A percentile compares a stretch with the other conserved stretches of the same genome.
Evolutionary conservation across 2,113 vertebrate genomes (phyloP).

Genomic region (Pheucticus melanocephalus): DNA sequence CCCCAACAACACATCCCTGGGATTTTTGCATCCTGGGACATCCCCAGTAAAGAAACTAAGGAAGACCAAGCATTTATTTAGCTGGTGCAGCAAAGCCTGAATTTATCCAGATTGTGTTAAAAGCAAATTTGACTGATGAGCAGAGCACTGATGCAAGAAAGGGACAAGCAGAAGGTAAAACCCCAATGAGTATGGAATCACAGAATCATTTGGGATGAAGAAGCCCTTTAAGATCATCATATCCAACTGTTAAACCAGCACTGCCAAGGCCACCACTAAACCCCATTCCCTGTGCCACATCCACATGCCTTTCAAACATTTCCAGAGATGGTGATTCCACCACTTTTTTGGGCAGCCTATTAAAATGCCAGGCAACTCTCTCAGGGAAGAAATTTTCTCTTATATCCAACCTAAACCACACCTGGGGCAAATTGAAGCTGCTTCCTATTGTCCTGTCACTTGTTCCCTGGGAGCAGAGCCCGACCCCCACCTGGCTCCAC

Average conservation of each 20-base stretch:
- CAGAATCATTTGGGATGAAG: background rate
- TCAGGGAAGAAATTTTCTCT: background rate
- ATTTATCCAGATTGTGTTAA: background rate
- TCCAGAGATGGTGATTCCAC: background rate
- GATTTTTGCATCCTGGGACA: background rate
- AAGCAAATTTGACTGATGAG: background rate
- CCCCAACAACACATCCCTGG: background rate
- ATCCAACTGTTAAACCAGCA: background rate
- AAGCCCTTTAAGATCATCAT: background rate
- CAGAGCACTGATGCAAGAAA: background rate
- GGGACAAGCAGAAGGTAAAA: background rate
- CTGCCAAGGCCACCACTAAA: background rate
- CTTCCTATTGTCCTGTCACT: background rate
- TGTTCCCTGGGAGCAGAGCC: background rate
- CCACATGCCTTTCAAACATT: background rate
- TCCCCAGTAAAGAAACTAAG: background rate
- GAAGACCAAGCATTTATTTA: background rate
- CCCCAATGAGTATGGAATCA: background rate
- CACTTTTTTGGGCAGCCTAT: background rate
- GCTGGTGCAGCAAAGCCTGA: background rate
- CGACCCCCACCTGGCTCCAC: rapidly evolving
- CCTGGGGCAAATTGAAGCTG: background rate
- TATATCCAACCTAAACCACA: background rate
- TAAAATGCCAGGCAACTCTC: background rate
- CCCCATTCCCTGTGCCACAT: background rate